Percentiles rank a stretch among this genome's conserved stretches.
These are phyloP conservation scores for Athalia circularis DNA, from an alignment of 2,888 invertebrate genomes.

Conservation along the genomic window DNA sequence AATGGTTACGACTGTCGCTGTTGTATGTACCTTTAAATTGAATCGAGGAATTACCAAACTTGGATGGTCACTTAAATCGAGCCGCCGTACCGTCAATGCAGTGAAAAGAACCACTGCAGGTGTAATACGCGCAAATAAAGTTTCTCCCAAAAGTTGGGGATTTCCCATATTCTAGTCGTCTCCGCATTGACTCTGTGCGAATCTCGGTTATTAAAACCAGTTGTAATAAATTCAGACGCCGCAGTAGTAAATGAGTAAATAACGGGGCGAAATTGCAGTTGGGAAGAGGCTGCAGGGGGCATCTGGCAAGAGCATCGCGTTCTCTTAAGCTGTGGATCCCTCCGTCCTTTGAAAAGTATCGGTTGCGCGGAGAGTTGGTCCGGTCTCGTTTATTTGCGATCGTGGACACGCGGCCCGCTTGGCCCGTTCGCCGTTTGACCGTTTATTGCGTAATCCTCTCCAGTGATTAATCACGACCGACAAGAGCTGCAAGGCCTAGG, in stretches of 20 bases:
- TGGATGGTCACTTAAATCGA: constrained; percentile 35
- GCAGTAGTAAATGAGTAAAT: background rate
- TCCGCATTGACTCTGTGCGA: constrained; percentile 2
- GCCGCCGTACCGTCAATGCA: constrained; percentile 14
- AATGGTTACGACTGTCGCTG: constrained; percentile 27
- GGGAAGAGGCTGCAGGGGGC: constrained; percentile 16
- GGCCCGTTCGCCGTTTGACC: constrained; percentile 22
- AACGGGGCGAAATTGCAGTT: constrained; percentile 13
- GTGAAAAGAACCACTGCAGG: constrained; percentile 2
- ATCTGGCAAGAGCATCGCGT: background rate
- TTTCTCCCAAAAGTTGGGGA: background rate
- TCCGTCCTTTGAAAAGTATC: too few species aligned
- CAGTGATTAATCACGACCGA: constrained; percentile 46
- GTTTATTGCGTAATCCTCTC: constrained; percentile 46
- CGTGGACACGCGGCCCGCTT: constrained; percentile 38
- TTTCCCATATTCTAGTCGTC: constrained; percentile 14
- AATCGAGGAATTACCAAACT: constrained; percentile 43
- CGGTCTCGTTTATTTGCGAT: constrained; percentile 42
- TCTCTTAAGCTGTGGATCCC: background rate
- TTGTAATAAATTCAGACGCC: constrained; percentile 35
- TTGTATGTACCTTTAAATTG: constrained; percentile 22
- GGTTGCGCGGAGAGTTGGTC: background rate
- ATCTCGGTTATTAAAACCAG: constrained; percentile 37
- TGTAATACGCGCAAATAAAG: background rate
- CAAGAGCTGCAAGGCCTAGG: constrained; percentile 48